Evolutionary conservation across 1,140 invertebrate species (phyloP), one percentile per base, ranked within the genome.

Genomic region (Coelopa frigida): DNA sequence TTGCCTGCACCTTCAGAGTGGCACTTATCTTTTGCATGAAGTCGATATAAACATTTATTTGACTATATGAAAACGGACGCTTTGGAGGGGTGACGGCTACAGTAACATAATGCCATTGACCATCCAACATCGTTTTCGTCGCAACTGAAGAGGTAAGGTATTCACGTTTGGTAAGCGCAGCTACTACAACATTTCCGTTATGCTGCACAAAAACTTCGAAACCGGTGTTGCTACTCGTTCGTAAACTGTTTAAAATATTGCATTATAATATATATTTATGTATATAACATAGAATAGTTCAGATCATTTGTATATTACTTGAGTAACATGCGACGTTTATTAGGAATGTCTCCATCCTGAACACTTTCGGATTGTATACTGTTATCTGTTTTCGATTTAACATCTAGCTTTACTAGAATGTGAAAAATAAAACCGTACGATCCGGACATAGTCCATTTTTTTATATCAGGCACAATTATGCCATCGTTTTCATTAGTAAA

Each of bases 401-500:
- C 56, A 53, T 78, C 74, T 14, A 82, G 64, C 33, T 76, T 71
- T 6, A 81, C 48, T 67, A 80, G 78, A 21, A 74, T 68, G 53
- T 80, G 78, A 50, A 81, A 80, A 18, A 73, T 74, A 49, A 81
- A 80, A 29, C 76, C 77, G 58, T 76, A 79, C 1, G 74, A 72
- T 2, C 65, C 64, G 8, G 77, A 76, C 10, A 76, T 72, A 39
- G 68, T 74, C 76, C 71, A 80, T 54, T 75, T 74, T 7, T 61
- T 61, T 21, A 77, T 72, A 33, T 71, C 70, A 4, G 74, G 68
- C 21, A 81, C 68, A 15, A 54, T 56, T 40, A 81, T 75, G 3
- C 77, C 77, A 66, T 80, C 73, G 36, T 58, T 38, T 8, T 64
- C 57, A 14, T 72, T 62, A 46, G 76, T 72, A 14, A 81, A 70